phyloP scores from a whole-genome alignment of 2,888 invertebrate species.

The Adineta ricciae region DNA sequence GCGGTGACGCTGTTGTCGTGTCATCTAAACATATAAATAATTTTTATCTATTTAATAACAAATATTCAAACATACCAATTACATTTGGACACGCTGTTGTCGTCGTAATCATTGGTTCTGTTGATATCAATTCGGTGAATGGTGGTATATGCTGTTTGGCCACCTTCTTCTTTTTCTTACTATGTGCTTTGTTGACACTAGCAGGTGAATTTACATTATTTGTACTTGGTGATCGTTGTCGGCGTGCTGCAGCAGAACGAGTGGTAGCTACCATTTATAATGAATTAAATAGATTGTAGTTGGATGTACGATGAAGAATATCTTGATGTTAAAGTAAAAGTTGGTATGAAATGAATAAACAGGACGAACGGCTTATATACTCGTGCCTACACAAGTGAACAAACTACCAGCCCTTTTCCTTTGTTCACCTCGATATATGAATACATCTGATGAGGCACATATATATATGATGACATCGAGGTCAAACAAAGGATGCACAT shows the following conservation, averaged over 20 bases:
- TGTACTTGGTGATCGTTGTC: not conserved
- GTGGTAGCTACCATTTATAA: not conserved
- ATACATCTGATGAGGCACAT: not conserved
- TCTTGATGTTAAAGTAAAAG: not conserved
- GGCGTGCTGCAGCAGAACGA: not conserved
- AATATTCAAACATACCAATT: not conserved
- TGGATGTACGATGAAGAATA: too few species aligned
- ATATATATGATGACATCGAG: not conserved
- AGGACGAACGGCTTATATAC: not conserved
- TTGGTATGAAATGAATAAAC: not conserved
- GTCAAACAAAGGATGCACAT: not conserved
- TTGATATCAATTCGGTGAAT: not conserved
- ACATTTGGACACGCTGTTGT: not conserved
- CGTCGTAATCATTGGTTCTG: not conserved
- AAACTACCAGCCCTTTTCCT: not conserved
- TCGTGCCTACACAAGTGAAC: not conserved
- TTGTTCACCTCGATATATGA: not conserved
- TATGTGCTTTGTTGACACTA: not conserved
- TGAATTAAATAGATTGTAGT: not conserved
- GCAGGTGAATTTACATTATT: not conserved
- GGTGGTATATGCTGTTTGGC: not conserved
- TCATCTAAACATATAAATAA: not conserved
- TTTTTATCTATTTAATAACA: not conserved
- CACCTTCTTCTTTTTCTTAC: not conserved
- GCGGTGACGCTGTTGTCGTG: too few species aligned